Percentiles rank a stretch among this genome's conserved stretches.
Conservation (phyloP, 2,888 invertebrate genomes). For the Deroplatys truncata region DNA sequence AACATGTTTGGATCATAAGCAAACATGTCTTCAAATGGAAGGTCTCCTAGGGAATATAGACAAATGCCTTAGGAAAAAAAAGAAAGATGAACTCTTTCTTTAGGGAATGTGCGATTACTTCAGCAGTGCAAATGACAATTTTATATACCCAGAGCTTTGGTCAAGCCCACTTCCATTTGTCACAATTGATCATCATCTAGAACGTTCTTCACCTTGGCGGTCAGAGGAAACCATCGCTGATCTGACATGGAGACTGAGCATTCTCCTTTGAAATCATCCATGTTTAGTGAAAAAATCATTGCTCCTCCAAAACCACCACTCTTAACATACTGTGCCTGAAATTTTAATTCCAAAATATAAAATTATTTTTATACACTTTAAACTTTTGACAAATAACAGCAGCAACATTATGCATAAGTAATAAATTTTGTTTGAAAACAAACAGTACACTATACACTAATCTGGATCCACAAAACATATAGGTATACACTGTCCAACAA, state of each 20-base stretch:
- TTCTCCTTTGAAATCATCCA: conserved; percentile 66
- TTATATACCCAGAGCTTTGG: conserved; percentile 33
- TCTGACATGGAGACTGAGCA: conserved; percentile 45
- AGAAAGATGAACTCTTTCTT: too few relatives aligned
- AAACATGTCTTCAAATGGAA: not conserved
- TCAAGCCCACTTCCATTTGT: conserved; percentile 38
- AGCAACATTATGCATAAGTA: too few relatives aligned
- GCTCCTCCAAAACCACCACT: conserved; percentile 67
- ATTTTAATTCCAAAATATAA: conserved; percentile 23
- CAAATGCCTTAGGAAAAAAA: not conserved
- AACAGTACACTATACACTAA: too few relatives aligned
- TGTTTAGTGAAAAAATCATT: conserved; percentile 79
- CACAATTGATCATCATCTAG: conserved; percentile 38
- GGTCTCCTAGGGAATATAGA: not conserved
- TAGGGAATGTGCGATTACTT: not conserved
- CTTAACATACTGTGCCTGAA: conserved; percentile 58
- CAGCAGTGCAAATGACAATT: not conserved
- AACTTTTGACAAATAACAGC: too few relatives aligned
- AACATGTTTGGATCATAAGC: not conserved
- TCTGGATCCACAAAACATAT: too few relatives aligned
- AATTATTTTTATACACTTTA: not conserved
- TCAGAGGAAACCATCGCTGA: conserved; percentile 43
- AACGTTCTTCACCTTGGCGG: conserved; percentile 39
- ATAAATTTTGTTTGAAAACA: too few relatives aligned
- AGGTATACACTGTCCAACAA: too few relatives aligned